Base-by-base conservation (phyloP, 1,140 invertebrate genomes). In the Habropoda laboriosa region DNA sequence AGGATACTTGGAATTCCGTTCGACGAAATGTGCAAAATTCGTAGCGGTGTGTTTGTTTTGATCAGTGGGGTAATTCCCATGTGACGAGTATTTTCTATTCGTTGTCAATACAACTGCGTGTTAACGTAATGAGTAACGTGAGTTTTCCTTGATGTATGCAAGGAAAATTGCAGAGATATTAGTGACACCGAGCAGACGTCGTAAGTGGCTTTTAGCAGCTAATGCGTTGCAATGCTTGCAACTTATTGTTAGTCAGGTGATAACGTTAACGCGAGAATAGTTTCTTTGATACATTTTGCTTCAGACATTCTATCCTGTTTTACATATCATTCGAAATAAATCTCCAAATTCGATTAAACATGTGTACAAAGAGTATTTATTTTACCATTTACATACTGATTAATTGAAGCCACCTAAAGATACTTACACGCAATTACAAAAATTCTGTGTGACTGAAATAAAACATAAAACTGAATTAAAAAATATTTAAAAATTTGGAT, bases 81-180 rank as follows among this genome's bases (percentile, higher is more conserved):
- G 24, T 32, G 16, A 40, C 55, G 55, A 32, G 47, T 32, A 13
- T 45, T 30, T 32, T 30, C 45, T 7, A 16, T 24, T 24, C 21
- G 35, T 16, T 63, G 21, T 61, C 67, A 67, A 53, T 27, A 70
- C 38, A 63, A 58, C 47, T 72, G 57, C 76, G 76, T 79, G 68
- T 79, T 79, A 72, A 72, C 35, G 58, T 63, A 72, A 72, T 63
- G 57, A 79, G 35, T 51, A 53, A 72, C 21, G 60, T 32, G 71
- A 79, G 77, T 74, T 79, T 79, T 74, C 61, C 77, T 64, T 74
- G 71, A 79, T 74, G 10, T 64, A 74, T 79, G 77, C 68, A 58
- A 73, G 49, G 70, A 79, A 74, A 57, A 79, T 79, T 64, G 60
- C 70, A 27, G 30, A 27, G 47, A 79, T 64, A 71, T 64, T 74